A percentile compares a stretch with the other conserved stretches of the same genome.
Conservation (phyloP, 2,113 vertebrate genomes). For the Callionymus lyra region DNA sequence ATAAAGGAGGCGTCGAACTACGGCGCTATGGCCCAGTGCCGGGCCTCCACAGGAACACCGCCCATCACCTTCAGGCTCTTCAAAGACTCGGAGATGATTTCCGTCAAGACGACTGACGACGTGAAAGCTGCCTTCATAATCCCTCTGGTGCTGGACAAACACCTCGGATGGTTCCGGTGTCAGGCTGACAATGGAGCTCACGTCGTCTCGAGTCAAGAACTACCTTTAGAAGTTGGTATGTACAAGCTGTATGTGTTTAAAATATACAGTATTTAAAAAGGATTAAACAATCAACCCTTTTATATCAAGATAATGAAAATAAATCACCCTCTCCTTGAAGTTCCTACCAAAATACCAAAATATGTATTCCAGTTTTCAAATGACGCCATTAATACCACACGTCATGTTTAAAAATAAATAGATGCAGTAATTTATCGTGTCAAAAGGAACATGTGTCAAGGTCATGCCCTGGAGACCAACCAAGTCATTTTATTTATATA, state of each 20-base stretch:
- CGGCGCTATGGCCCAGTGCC: conserved; percentile 36
- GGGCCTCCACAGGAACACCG: conserved; percentile 26
- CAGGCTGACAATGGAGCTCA: conserved; percentile 32
- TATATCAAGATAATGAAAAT: no score
- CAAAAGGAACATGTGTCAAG: no score
- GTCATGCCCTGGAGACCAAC: no score
- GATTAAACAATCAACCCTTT: no score
- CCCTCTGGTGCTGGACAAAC: conserved; percentile 27
- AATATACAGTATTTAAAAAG: no score
- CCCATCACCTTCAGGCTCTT: conserved; percentile 48
- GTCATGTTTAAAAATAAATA: no score
- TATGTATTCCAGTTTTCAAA: no score
- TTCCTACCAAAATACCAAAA: no score
- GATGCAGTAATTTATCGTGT: no score
- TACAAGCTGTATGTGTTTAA: conserved; percentile 2
- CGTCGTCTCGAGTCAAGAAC: conserved; percentile 1
- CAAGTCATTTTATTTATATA: no score
- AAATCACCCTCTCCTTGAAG: no score
- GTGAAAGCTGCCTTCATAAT: conserved; percentile 17
- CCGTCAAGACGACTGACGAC: background rate
- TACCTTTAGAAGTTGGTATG: conserved; percentile 49
- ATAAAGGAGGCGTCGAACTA: conserved; percentile 23
- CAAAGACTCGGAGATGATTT: conserved; percentile 2
- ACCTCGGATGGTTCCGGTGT: conserved; percentile 35
- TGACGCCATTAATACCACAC: no score